Percentiles rank a stretch among this genome's conserved stretches.
Conservation (phyloP, 2,113 vertebrate genomes). For the Atractosteus spatula region DNA sequence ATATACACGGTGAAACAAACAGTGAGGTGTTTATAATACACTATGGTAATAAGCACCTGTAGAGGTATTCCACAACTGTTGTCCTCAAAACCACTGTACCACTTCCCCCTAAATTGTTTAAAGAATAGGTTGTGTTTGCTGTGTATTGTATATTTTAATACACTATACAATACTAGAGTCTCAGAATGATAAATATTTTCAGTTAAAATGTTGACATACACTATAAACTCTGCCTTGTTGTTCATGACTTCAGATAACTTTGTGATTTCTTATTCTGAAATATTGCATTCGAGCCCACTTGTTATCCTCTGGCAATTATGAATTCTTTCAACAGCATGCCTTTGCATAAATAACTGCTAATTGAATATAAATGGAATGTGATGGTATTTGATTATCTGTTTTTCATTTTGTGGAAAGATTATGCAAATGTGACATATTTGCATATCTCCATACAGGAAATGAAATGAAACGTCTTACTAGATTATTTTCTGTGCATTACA, state of each 20-base stretch:
- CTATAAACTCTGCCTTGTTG: background rate
- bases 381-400: conserved; percentile 74
- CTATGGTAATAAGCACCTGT: no score
- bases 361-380: conserved; percentile 71
- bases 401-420: conserved; percentile 71
- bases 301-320: conserved; percentile 46
- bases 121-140: no score
- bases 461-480: conserved; percentile 63
- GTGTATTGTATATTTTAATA: no score
- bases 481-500: conserved; percentile 55
- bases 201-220: conserved; percentile 4
- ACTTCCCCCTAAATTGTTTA: no score
- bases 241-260: conserved; percentile 25
- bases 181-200: conserved; percentile 19
- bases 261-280: conserved; percentile 33
- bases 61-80: no score
- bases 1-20: no score
- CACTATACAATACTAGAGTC: background rate
- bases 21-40: no score
- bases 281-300: conserved; percentile 38
- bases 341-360: conserved; percentile 64
- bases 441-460: conserved; percentile 58
- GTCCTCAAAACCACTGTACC: no score
- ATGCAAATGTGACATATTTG: conserved; percentile 69
- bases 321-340: conserved; percentile 56